These are phyloP conservation scores for Dryomyza anilis DNA, from an alignment of 2,888 invertebrate genomes.

Conservation along the genomic window DNA sequence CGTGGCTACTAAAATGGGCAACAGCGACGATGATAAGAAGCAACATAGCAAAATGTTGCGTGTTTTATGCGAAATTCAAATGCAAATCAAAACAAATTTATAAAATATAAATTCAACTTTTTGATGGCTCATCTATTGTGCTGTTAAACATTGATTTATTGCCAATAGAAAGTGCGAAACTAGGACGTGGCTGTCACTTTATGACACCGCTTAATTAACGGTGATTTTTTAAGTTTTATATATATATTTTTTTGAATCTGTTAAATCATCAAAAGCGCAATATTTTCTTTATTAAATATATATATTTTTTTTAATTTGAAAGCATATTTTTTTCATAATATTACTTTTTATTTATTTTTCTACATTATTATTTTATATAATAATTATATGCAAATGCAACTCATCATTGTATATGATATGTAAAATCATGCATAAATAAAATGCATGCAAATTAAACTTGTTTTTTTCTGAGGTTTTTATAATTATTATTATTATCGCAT, in stretches of 20 bases:
- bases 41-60: not conserved
- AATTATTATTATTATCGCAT: not conserved
- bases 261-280: not conserved
- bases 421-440: not conserved
- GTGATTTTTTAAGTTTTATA: not conserved
- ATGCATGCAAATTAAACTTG: slow-evolving; percentile 14
- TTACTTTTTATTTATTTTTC: too few relatives aligned
- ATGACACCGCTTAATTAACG: slow-evolving; percentile 2
- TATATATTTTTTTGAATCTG: too few relatives aligned
- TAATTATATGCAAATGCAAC: too few relatives aligned
- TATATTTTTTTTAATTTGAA: too few relatives aligned
- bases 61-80: not conserved
- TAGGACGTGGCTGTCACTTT: not conserved
- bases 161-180: not conserved
- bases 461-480: not conserved
- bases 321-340: too few relatives aligned
- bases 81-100: not conserved
- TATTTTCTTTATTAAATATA: too few relatives aligned
- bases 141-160: not conserved
- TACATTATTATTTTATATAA: too few relatives aligned
- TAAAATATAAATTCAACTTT: too few relatives aligned
- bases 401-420: not conserved
- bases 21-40: not conserved
- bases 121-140: not conserved
- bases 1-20: too few relatives aligned